These are phyloP conservation scores for Dreissena rostriformis DNA, from an alignment of 1,140 invertebrate genomes.

Conservation along the genomic window DNA sequence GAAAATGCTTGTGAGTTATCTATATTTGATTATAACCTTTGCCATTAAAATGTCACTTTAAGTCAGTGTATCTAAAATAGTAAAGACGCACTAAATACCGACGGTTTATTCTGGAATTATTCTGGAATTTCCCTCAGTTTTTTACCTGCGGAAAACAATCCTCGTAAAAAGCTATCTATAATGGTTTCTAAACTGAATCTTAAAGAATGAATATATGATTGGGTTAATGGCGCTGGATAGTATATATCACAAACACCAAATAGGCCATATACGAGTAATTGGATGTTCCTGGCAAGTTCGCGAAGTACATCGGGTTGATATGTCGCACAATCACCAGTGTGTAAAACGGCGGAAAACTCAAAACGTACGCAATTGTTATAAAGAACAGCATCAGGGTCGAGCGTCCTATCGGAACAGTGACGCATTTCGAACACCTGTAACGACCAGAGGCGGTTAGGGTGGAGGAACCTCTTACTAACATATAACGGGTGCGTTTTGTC, in stretches of 20 bases:
- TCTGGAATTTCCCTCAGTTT: no score
- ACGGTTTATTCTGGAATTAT: no score
- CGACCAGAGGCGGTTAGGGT: no score
- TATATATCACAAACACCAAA: constrained; percentile 45
- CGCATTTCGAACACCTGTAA: no score
- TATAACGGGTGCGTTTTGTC: no score
- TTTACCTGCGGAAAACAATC: not conserved
- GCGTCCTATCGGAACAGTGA: constrained; percentile 10
- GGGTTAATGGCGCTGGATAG: constrained; percentile 52
- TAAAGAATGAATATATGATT: constrained; percentile 53
- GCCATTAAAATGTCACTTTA: no score
- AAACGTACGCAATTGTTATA: constrained; percentile 45
- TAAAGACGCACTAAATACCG: no score
- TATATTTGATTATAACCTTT: no score
- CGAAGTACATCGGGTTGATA: not conserved
- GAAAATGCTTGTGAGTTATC: no score
- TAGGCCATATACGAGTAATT: constrained; percentile 12
- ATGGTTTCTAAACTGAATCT: constrained; percentile 39
- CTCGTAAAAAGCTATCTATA: constrained; percentile 19
- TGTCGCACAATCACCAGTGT: constrained; percentile 44
- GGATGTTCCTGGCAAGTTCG: not conserved
- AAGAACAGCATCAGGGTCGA: constrained; percentile 50
- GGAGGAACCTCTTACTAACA: no score
- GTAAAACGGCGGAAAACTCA: constrained; percentile 52
- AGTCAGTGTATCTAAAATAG: no score